A percentile compares a stretch with the other conserved stretches of the same genome.
These are phyloP conservation scores for Orestias chungarensis DNA, from an alignment of 2,797 vertebrate species.

Conservation along the genomic window DNA sequence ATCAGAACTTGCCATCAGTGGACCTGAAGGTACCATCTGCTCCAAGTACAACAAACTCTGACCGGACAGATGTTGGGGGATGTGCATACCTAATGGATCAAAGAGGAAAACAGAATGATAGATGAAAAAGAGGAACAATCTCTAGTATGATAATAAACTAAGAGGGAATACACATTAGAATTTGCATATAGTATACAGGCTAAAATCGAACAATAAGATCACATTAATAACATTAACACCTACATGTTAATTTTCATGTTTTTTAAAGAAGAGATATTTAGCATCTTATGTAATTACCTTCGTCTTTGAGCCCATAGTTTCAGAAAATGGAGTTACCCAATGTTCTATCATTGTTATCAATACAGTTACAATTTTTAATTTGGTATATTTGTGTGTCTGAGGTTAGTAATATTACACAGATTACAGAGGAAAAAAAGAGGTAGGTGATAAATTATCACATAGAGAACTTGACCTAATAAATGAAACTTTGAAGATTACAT, in stretches of 20 bases:
- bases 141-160: conserved; percentile 2
- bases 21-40: conserved; percentile 1
- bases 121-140: neutral
- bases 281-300: neutral
- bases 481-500: too few species aligned
- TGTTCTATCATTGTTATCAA: neutral
- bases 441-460: neutral
- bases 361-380: neutral
- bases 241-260: conserved; percentile 1
- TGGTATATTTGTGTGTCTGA: neutral
- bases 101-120: neutral
- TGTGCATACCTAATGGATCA: conserved; percentile 12
- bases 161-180: conserved; percentile 13
- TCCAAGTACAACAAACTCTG: conserved; percentile 1
- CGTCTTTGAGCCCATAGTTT: neutral
- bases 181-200: neutral
- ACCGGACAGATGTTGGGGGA: neutral
- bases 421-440: neutral
- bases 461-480: neutral
- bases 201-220: conserved; percentile 5
- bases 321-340: neutral
- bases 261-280: neutral
- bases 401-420: neutral
- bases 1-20: conserved; percentile 7
- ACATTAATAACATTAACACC: conserved; percentile 1